Evolutionary conservation across 2,888 invertebrate genomes (phyloP).

Genomic region (Hymenopus coronatus): DNA sequence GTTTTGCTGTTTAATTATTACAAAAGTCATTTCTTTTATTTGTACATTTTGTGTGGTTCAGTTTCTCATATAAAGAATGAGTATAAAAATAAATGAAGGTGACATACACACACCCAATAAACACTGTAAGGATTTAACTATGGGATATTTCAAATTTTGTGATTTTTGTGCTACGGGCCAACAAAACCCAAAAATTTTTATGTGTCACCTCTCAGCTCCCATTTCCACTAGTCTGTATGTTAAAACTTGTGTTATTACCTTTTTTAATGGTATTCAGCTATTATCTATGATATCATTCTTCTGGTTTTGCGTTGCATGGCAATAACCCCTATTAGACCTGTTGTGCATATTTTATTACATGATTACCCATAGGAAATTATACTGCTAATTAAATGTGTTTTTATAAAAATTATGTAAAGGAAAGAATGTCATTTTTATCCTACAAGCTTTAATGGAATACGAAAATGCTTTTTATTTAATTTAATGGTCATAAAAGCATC

Average conservation of each 20-base stretch:
- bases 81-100: conserved; percentile 3
- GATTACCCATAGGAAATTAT: not conserved
- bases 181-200: not conserved
- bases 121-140: not conserved
- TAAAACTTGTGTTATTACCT: not conserved
- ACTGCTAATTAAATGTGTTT: not conserved
- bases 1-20: not conserved
- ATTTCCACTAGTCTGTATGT: not conserved
- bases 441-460: not conserved
- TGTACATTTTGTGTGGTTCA: not conserved
- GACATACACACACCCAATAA: not conserved
- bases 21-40: not conserved
- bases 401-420: not conserved
- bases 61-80: not conserved
- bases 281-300: not conserved
- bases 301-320: not conserved
- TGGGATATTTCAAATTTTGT: not conserved
- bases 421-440: not conserved
- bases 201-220: not conserved
- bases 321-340: not conserved
- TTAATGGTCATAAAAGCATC: not conserved
- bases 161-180: not conserved
- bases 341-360: not conserved
- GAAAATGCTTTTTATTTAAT: conserved; percentile 10
- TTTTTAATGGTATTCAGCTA: not conserved